Conservation (phyloP, 2,888 invertebrate genomes). For the Melanchra persicariae region DNA sequence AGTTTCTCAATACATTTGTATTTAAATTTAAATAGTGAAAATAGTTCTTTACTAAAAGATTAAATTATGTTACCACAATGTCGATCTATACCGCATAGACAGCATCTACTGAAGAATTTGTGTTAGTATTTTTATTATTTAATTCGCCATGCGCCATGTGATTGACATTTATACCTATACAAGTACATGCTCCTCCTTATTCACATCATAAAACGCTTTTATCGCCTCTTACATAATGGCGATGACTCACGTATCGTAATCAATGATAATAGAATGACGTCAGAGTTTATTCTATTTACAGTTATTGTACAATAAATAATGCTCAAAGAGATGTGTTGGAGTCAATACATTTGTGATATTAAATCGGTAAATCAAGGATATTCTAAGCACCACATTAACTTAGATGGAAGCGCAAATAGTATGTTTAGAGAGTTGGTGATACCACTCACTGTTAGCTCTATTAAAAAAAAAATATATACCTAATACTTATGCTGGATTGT, state of each 20-base stretch:
- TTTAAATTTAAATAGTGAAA: too few species aligned
- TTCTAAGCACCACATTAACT: slow-evolving; percentile 75
- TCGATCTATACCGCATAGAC: too few species aligned
- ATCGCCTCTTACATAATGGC: neutral
- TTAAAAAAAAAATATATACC: neutral
- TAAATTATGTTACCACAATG: too few species aligned
- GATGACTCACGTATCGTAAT: slow-evolving; percentile 18
- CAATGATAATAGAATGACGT: slow-evolving; percentile 12
- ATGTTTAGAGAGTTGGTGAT: slow-evolving; percentile 52
- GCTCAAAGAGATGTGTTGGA: slow-evolving; percentile 50
- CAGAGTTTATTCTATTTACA: slow-evolving; percentile 27
- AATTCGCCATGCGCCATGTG: too few species aligned
- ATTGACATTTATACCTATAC: neutral
- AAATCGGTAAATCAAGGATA: slow-evolving; percentile 76
- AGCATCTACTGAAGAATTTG: neutral
- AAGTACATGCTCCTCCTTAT: neutral
- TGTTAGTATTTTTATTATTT: too few species aligned
- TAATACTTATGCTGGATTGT: too few species aligned
- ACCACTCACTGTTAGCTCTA: slow-evolving; percentile 19
- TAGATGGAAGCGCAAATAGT: slow-evolving; percentile 59
- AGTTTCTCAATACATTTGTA: too few species aligned
- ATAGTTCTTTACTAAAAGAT: too few species aligned
- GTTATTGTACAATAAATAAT: slow-evolving; percentile 41
- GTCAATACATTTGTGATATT: slow-evolving; percentile 80
- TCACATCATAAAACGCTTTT: slow-evolving; percentile 9